These are phyloP conservation scores for Tenthredo livida DNA, from an alignment of 2,888 invertebrate genomes.

Conservation along the genomic window DNA sequence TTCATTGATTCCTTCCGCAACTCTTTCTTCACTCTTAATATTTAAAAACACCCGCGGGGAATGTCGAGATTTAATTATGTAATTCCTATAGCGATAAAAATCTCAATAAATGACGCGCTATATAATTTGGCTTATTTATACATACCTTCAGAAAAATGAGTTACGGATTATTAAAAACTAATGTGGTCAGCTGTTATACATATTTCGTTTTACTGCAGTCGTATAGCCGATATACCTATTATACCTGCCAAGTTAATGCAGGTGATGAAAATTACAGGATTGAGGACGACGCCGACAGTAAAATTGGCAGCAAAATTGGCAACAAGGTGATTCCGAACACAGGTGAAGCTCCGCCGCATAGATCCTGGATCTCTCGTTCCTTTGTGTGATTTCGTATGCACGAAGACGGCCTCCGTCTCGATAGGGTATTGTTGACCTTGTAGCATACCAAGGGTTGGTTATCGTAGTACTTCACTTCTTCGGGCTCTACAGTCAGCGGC, in stretches of 20 bases:
- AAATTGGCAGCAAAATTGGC: constrained; percentile 60
- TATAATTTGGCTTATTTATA: constrained; percentile 6
- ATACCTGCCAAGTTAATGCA: constrained; percentile 6
- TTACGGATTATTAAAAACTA: neutral
- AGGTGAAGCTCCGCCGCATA: constrained; percentile 69
- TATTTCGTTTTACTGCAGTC: neutral
- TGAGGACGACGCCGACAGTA: neutral
- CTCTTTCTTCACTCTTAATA: neutral
- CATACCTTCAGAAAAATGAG: neutral
- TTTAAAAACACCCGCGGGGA: neutral
- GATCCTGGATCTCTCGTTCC: constrained; percentile 81
- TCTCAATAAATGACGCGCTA: constrained; percentile 36
- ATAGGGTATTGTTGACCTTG: constrained; percentile 81
- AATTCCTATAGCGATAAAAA: constrained; percentile 28
- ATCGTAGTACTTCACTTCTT: constrained; percentile 75
- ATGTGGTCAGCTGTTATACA: neutral
- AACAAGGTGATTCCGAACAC: constrained; percentile 53
- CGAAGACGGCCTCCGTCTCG: constrained; percentile 85
- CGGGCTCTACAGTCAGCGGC: constrained; percentile 76
- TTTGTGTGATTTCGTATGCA: constrained; percentile 89
- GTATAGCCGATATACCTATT: neutral
- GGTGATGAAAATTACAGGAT: neutral
- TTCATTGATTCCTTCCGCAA: neutral
- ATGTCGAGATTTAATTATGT: neutral
- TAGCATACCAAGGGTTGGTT: constrained; percentile 81